A percentile compares a stretch with the other conserved stretches of the same genome.
phyloP scores from a whole-genome alignment of 2,113 vertebrate species.

The Myiopsitta monachus region DNA sequence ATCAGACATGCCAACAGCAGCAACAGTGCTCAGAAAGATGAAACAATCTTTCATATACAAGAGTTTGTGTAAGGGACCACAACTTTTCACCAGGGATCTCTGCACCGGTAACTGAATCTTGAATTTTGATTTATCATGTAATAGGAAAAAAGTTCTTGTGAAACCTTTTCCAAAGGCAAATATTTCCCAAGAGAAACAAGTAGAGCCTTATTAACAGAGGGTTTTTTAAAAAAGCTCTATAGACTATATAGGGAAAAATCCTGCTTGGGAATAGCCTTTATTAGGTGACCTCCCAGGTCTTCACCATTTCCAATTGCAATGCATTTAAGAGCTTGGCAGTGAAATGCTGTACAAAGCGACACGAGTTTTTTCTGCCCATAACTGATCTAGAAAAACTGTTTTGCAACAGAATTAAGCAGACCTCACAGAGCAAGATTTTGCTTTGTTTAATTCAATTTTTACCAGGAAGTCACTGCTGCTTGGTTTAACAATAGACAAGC shows the following conservation, averaged over 20 bases:
- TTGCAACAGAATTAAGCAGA: background rate
- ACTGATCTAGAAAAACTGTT: background rate
- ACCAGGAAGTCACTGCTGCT: background rate
- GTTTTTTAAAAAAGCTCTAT: background rate
- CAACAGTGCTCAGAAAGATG: background rate
- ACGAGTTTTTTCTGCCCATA: background rate
- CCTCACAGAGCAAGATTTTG: background rate
- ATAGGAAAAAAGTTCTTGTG: background rate
- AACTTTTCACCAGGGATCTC: background rate
- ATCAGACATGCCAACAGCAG: background rate
- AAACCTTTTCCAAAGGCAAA: background rate
- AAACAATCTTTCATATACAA: background rate
- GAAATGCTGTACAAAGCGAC: background rate
- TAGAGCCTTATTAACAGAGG: background rate
- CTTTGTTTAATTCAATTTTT: conserved; percentile 31
- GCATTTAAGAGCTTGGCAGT: background rate
- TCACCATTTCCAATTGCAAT: background rate
- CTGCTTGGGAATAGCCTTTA: background rate
- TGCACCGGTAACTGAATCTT: background rate
- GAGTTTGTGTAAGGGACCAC: background rate
- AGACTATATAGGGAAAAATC: background rate
- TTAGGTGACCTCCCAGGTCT: background rate
- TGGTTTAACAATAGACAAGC: conserved; percentile 22
- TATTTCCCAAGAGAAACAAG: conserved; percentile 1
- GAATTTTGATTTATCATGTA: background rate